Evolutionary conservation across 2,113 vertebrate genomes (phyloP).

Genomic region (Tragelaphus strepsiceros): DNA sequence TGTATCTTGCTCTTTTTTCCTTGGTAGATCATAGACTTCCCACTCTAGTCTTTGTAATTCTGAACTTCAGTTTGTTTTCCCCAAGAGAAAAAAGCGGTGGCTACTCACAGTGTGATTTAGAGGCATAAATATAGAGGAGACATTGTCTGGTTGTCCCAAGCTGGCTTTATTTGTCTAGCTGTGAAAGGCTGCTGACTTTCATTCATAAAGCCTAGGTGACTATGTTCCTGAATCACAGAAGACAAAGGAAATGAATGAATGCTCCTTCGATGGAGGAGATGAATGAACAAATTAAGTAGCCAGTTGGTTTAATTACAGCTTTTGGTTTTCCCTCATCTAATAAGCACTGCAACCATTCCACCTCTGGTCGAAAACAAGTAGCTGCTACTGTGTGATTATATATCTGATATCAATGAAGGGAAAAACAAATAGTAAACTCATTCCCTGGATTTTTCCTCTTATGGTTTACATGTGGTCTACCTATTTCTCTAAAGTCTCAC

Average conservation of each 20-base stretch:
- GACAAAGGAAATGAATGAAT: conserved; percentile 30
- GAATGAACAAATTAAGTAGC: background rate
- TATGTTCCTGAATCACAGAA: conserved; percentile 23
- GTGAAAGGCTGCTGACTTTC: conserved; percentile 25
- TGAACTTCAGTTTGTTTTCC: background rate
- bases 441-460: background rate
- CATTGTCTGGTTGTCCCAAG: conserved; percentile 51
- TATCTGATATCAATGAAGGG: background rate
- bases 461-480: background rate
- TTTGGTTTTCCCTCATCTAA: background rate
- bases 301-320: background rate
- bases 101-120: conserved; percentile 32
- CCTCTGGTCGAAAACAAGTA: conserved; percentile 18
- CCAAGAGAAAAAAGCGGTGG: background rate
- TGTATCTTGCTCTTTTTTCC: background rate
- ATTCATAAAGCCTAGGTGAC: conserved; percentile 63
- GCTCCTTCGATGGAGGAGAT: background rate
- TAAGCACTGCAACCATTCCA: background rate
- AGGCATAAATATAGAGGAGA: conserved; percentile 42
- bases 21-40: background rate
- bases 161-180: conserved; percentile 18
- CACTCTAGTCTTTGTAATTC: background rate
- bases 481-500: background rate
- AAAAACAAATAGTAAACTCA: conserved; percentile 6
- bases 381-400: background rate